Evolutionary conservation across 1,140 invertebrate genomes (phyloP).

Genomic region (Sinonovacula constricta): DNA sequence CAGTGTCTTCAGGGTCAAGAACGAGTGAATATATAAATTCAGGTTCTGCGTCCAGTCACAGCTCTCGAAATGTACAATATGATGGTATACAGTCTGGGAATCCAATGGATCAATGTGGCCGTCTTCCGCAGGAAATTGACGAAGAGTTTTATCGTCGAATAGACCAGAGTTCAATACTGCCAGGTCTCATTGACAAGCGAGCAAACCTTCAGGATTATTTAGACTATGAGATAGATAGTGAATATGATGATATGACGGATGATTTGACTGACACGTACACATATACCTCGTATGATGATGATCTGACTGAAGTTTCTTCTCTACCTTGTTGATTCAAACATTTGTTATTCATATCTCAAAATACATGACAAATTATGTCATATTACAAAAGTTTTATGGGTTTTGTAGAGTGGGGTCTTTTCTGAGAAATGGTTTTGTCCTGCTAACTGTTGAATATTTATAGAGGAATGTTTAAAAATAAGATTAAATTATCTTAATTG

Average conservation of each 20-base stretch:
- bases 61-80: background rate
- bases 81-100: background rate
- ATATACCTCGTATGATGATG: conserved; percentile 38
- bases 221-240: conserved; percentile 33
- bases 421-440: no score
- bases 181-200: background rate
- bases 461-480: no score
- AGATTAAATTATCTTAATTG: no score
- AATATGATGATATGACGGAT: conserved; percentile 44
- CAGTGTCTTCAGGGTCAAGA: background rate
- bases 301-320: conserved; percentile 46
- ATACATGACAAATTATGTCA: no score
- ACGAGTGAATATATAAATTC: background rate
- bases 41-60: background rate
- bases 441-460: no score
- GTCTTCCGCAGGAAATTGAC: background rate
- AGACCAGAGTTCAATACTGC: background rate
- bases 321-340: conserved; percentile 33
- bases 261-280: conserved; percentile 44
- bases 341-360: no score
- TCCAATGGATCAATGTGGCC: conserved; percentile 4
- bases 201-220: conserved; percentile 11
- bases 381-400: no score
- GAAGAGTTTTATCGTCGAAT: background rate
- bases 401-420: no score